A percentile compares a stretch with the other conserved stretches of the same genome.
Conservation (phyloP, 1,140 invertebrate genomes). For the Akabosia matsudoensis region DNA sequence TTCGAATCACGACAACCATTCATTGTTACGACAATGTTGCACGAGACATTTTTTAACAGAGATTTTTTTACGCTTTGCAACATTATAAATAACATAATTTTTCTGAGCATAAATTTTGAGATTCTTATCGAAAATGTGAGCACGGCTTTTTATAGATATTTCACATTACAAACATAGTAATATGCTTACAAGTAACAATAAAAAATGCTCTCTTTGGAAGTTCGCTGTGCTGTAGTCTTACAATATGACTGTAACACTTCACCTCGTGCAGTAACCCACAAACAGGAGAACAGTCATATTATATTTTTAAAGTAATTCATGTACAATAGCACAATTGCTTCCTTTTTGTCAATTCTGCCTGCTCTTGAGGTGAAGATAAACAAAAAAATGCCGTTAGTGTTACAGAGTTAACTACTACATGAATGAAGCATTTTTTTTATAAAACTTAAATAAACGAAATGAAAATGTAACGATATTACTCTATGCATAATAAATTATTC, state of each 20-base stretch:
- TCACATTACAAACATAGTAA: neutral
- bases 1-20: neutral
- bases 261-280: neutral
- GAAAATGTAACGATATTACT: conserved; percentile 10
- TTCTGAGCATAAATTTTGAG: too few relatives aligned
- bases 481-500: conserved; percentile 24
- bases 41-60: neutral
- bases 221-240: too few relatives aligned
- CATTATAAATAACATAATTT: too few relatives aligned
- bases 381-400: too few relatives aligned
- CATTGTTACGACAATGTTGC: neutral
- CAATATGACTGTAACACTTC: neutral
- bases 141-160: neutral
- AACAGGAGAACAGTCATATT: neutral
- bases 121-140: too few relatives aligned
- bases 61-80: neutral
- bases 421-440: too few relatives aligned
- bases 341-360: neutral
- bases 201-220: too few relatives aligned
- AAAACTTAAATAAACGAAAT: too few relatives aligned
- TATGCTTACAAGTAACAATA: neutral
- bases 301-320: neutral
- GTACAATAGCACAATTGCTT: neutral
- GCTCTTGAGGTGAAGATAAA: too few relatives aligned
- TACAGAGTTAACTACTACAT: too few relatives aligned